Evolutionary conservation across 1,140 invertebrate genomes (phyloP), one percentile per base, ranked within the genome.

Genomic region (Wasmannia auropunctata): DNA sequence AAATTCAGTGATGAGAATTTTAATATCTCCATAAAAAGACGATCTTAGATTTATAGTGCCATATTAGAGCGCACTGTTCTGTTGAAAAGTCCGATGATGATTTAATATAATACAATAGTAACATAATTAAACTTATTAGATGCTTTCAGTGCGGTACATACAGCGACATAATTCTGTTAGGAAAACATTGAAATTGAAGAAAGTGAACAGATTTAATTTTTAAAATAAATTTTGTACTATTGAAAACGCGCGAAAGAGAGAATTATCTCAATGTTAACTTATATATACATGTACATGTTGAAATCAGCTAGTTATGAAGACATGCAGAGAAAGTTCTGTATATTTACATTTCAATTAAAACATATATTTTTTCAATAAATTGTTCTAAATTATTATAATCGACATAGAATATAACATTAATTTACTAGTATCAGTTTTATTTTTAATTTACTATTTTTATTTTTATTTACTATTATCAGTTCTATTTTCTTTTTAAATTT

Each of bases 221-320:
- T 72, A 86, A 34, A 2, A 49, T 58, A 70, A 85, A 87, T 90
- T 90, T 90, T 86, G 58, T 87, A 85, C 72, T 28, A 65, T 60
- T 22, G 46, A 65, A 58, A 89, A 75, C 63, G 11, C 19, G 28
- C 19, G 14, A 10, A 67, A 46, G 6, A 67, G 14, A 86, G 54
- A 10, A 65, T 81, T 43, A 62, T 43, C 70, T 22, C 58, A 22
- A 22, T 75, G 56, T 85, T 69, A 74, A 76, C 51, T 49, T 67
- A 56, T 46, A 62, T 40, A 69, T 60, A 7, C 28, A 74, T 56
- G 3, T 31, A 70, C 37, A 75, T 58, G 49, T 90, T 90, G 31
- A 86, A 86, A 85, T 91, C 54, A 60, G 14, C 40, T 60, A 60
- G 28, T 65, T 72, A n/a, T 83, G 14, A 63, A 63, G 28, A 79